Conservation (phyloP, 2,113 vertebrate species). For the Dascyllus trimaculatus region DNA sequence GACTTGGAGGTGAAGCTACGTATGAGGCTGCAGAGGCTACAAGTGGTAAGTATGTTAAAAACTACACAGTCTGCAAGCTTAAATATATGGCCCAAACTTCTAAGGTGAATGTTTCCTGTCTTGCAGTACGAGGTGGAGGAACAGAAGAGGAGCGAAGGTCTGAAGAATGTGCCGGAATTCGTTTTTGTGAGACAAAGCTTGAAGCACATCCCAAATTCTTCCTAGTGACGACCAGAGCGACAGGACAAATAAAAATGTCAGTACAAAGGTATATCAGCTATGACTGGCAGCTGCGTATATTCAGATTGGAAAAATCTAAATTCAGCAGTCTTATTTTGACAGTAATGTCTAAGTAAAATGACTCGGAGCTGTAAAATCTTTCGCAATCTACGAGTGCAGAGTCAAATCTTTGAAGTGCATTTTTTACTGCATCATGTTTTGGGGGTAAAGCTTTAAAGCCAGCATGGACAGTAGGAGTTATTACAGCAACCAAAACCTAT, state of each 20-base stretch:
- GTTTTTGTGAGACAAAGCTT: constrained; percentile 74
- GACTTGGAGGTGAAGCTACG: constrained; percentile 79
- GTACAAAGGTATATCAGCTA: not conserved
- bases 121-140: constrained; percentile 71
- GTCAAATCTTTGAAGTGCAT: too few species aligned
- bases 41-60: constrained; percentile 34
- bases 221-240: not conserved
- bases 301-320: not conserved
- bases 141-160: constrained; percentile 32
- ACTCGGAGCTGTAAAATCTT: not conserved
- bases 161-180: constrained; percentile 69
- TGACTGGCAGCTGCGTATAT: not conserved
- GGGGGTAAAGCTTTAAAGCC: too few species aligned
- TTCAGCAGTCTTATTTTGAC: not conserved
- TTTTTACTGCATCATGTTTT: too few species aligned
- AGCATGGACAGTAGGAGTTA: too few species aligned
- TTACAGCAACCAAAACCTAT: too few species aligned
- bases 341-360: not conserved
- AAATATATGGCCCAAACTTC: not conserved
- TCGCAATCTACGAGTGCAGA: not conserved
- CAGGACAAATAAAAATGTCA: not conserved
- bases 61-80: not conserved
- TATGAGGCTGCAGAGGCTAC: constrained; percentile 61
- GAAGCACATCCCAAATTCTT: constrained; percentile 42
- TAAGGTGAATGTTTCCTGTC: constrained; percentile 19